Evolutionary conservation across 2,113 vertebrate genomes (phyloP).

Genomic region (Elephas maximus): DNA sequence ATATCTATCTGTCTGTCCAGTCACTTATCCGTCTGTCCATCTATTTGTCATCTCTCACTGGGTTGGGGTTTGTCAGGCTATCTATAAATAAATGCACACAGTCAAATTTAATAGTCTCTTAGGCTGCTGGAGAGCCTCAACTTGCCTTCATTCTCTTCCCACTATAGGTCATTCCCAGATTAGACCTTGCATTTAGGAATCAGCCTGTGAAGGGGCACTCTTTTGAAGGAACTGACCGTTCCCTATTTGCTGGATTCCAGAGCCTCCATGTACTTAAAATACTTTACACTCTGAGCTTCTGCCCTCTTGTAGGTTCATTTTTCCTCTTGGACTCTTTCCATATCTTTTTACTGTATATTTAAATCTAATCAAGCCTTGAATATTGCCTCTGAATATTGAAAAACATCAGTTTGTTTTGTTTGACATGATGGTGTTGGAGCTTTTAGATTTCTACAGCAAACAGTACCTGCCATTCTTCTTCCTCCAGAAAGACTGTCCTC

Average conservation of each 20-base stretch:
- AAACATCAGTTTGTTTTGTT: slow-evolving; percentile 56
- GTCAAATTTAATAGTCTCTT: slow-evolving; percentile 56
- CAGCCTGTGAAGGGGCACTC: neutral
- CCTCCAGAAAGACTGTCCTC: neutral
- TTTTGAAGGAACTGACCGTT: neutral
- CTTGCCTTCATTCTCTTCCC: neutral
- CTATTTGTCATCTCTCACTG: neutral
- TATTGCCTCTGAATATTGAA: slow-evolving; percentile 59
- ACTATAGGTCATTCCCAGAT: neutral
- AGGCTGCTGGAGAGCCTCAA: neutral
- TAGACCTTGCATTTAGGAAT: neutral
- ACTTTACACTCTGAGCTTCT: neutral
- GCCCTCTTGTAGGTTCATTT: neutral
- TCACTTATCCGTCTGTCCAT: neutral
- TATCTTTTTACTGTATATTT: slow-evolving; percentile 60
- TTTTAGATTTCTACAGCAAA: slow-evolving; percentile 53
- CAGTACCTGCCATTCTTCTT: neutral
- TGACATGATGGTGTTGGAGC: neutral
- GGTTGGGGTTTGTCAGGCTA: neutral
- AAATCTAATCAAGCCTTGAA: slow-evolving; percentile 52
- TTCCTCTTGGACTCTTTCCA: neutral
- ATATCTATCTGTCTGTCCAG: neutral
- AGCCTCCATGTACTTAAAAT: neutral
- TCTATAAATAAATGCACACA: slow-evolving; percentile 43
- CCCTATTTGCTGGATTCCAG: neutral